Percentiles rank a stretch among this genome's conserved stretches.
These are phyloP conservation scores for Mylabris sibirica DNA, from an alignment of 2,888 invertebrate species.

Conservation along the genomic window DNA sequence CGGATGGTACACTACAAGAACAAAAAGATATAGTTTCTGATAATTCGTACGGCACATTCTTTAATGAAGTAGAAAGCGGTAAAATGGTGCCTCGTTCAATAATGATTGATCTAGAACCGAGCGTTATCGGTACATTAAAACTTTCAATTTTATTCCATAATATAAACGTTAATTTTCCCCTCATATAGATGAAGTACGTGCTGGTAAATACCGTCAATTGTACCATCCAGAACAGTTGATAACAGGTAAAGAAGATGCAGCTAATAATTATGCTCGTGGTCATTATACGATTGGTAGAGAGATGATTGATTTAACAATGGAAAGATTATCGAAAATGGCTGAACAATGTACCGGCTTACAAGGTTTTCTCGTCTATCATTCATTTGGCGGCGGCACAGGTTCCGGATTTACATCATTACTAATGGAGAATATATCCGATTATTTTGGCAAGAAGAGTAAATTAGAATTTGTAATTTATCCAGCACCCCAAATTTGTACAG, in stretches of 20 bases:
- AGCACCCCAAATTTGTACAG: constrained; percentile 86
- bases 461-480: constrained; percentile 95
- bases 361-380: constrained; percentile 93
- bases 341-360: constrained; percentile 87
- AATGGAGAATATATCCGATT: constrained; percentile 90
- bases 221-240: constrained; percentile 94
- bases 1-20: constrained; percentile 84
- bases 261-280: constrained; percentile 94
- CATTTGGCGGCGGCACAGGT: constrained; percentile 90
- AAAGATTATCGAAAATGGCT: constrained; percentile 70
- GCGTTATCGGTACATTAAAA: constrained; percentile 64
- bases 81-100: constrained; percentile 83
- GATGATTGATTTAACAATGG: constrained; percentile 86
- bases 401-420: constrained; percentile 92
- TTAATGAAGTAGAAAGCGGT: constrained; percentile 81
- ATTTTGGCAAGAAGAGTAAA: constrained; percentile 94
- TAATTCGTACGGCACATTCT: constrained; percentile 80
- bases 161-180: too few species aligned
- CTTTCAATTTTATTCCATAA: not conserved
- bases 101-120: constrained; percentile 91
- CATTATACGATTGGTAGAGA: constrained; percentile 93
- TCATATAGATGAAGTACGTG: constrained; percentile 85
- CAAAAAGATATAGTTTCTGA: constrained; percentile 72
- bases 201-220: constrained; percentile 81
- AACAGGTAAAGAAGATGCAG: constrained; percentile 92